Evolutionary conservation across 92 coral and sea anemone species (phyloP).

Genomic region (Anthopleura xanthogrammica): DNA sequence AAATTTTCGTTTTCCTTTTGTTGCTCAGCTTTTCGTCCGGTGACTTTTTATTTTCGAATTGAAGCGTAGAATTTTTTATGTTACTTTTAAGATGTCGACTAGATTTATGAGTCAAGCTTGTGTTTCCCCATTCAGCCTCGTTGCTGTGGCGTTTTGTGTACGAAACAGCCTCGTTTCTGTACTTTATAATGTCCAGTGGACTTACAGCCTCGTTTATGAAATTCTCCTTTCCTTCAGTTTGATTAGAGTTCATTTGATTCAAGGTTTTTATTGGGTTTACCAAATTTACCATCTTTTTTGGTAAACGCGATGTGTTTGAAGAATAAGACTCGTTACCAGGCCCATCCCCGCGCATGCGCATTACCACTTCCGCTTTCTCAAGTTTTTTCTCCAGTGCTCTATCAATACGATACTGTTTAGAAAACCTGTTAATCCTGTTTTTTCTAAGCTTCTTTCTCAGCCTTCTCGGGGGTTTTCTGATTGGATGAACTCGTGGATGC

Average conservation of each 20-base stretch:
- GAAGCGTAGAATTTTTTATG: not conserved
- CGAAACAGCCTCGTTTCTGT: not conserved
- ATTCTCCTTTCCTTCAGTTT: not conserved
- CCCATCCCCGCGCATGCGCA: not conserved
- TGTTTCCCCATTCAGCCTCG: not conserved
- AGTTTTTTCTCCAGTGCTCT: not conserved
- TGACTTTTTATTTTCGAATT: no score
- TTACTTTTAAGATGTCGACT: not conserved
- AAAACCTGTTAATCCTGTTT: not conserved
- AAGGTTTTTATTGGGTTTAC: not conserved
- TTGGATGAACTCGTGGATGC: not conserved
- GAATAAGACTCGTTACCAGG: not conserved
- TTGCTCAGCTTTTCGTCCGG: no score
- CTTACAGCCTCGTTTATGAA: not conserved
- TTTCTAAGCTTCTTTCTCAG: not conserved
- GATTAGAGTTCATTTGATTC: not conserved
- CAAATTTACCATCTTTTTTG: not conserved
- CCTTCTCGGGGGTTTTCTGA: conserved; percentile 27
- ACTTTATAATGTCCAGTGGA: not conserved
- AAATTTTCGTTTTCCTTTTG: no score
- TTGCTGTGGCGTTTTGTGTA: not conserved
- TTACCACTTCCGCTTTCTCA: not conserved
- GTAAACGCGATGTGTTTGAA: not conserved
- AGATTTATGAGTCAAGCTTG: not conserved
- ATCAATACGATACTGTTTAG: not conserved